Evolutionary conservation across 2,797 vertebrate species (phyloP), one percentile per base, ranked within the genome.

Genomic region (Heterohyrax brucei): DNA sequence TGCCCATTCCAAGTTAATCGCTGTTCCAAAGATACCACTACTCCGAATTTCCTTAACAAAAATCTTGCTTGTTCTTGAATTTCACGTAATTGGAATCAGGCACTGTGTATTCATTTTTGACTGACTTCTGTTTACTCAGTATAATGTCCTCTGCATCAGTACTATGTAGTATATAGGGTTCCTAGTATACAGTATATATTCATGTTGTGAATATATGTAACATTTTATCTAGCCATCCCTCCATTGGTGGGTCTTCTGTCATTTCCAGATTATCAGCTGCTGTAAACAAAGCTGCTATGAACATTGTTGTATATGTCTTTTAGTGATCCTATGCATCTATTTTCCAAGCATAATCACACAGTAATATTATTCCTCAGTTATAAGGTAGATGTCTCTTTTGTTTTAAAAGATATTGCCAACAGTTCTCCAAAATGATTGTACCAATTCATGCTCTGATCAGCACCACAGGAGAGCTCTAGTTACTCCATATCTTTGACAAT

Each of bases 381-480:
- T 21, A 7, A 50, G 22, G 70, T 33, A 82, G 19, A 30, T 33
- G 16, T 70, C 19, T 61, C 59, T 56, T 79, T 33, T 28, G 22
- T 91, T 88, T 79, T 91, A 26, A 80, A 89, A 48, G 44, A 80
- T 33, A 84, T 33, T 48, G 56, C 24, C 33, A 89, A 81, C 13
- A 85, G 48, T 77, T 81, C 89, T 75, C 68, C 68, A 50, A 91
- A 53, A 75, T 76, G 48, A 2, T 66, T 73, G n/a, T 24, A 59
- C 33, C 53, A 78, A 28, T 94, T n/a, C 72, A 72, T 19, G 46
- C 14, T 53, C 9, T 21, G 48, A 70, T 21, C 26, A 19, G 28
- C n/a, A 44, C 5, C 10, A 4, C 75, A 14, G 26, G 30, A 87
- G 72, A 78, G 5, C 24, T 61, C 30, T 28, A 66, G 26, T 92